Conservation (phyloP, 2,797 vertebrate species). For the Hypotaenidia philippensis region DNA sequence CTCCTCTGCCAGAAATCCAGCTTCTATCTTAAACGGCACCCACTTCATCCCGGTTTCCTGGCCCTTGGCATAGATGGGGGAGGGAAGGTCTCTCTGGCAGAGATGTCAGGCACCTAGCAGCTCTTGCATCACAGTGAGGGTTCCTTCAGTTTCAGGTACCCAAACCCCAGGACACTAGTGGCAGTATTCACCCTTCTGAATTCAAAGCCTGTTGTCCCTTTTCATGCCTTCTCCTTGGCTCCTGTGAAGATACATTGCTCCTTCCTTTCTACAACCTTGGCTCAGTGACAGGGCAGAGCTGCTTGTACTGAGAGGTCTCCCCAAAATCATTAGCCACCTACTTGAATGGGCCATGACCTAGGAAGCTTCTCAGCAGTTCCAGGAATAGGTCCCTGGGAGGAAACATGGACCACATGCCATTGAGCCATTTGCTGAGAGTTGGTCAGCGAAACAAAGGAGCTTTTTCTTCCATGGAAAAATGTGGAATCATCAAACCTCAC, state of each 20-base stretch:
- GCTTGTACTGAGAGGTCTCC: neutral
- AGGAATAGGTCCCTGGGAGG: neutral
- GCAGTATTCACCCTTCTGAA: neutral
- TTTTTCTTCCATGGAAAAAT: constrained; percentile 25
- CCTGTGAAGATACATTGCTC: neutral
- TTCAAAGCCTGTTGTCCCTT: neutral
- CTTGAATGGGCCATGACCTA: neutral
- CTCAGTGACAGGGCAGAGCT: neutral
- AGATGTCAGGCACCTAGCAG: neutral
- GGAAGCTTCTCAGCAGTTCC: neutral
- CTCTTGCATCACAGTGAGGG: neutral
- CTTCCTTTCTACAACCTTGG: neutral
- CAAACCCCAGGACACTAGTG: neutral
- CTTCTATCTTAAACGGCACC: neutral
- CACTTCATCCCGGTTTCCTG: rapidly evolving
- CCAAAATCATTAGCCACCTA: neutral
- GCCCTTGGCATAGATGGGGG: neutral
- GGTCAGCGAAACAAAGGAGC: constrained; percentile 16
- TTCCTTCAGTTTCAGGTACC: neutral
- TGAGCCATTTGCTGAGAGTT: neutral
- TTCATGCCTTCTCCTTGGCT: neutral
- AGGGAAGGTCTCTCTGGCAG: neutral
- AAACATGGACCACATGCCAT: neutral
- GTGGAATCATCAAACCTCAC: constrained; percentile 20
- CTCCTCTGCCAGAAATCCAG: neutral